These are phyloP conservation scores for Tenthredo scrophulariae DNA, from an alignment of 2,888 invertebrate species.

Conservation along the genomic window DNA sequence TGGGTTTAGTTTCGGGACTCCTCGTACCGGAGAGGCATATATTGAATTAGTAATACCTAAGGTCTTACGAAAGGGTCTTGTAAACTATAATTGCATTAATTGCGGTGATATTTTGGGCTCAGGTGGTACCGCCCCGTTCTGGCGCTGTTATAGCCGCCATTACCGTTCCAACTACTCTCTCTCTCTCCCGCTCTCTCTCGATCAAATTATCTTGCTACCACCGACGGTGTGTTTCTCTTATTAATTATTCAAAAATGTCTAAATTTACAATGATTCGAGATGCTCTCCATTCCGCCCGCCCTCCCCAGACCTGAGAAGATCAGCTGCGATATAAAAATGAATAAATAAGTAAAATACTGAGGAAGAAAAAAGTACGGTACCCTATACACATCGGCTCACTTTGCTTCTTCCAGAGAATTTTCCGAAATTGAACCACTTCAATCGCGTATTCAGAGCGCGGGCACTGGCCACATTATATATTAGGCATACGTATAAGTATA, in stretches of 20 bases:
- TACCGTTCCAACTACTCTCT: constrained; percentile 68
- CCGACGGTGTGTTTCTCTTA: constrained; percentile 29
- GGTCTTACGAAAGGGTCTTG: constrained; percentile 73
- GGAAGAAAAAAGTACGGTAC: no score
- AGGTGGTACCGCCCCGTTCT: constrained; percentile 74
- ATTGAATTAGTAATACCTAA: constrained; percentile 68
- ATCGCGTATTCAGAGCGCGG: constrained; percentile 42
- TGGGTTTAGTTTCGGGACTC: constrained; percentile 80
- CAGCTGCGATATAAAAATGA: constrained; percentile 1
- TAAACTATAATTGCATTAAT: constrained; percentile 78
- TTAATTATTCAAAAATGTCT: constrained; percentile 49
- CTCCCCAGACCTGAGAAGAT: not conserved
- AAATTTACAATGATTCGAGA: constrained; percentile 36
- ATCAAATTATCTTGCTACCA: constrained; percentile 48
- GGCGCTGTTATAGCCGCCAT: constrained; percentile 76
- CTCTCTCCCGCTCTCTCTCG: constrained; percentile 38
- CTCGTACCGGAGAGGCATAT: constrained; percentile 79
- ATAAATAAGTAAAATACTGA: not conserved
- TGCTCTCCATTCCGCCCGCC: not conserved
- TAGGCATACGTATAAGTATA: not conserved
- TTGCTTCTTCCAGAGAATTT: not conserved
- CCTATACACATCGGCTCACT: not conserved
- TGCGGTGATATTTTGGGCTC: constrained; percentile 77
- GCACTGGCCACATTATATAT: not conserved
- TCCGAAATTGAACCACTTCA: not conserved